A percentile compares a stretch with the other conserved stretches of the same genome.
These are phyloP conservation scores for Hemibates koningsi DNA, from an alignment of 2,113 vertebrate species.

Conservation along the genomic window DNA sequence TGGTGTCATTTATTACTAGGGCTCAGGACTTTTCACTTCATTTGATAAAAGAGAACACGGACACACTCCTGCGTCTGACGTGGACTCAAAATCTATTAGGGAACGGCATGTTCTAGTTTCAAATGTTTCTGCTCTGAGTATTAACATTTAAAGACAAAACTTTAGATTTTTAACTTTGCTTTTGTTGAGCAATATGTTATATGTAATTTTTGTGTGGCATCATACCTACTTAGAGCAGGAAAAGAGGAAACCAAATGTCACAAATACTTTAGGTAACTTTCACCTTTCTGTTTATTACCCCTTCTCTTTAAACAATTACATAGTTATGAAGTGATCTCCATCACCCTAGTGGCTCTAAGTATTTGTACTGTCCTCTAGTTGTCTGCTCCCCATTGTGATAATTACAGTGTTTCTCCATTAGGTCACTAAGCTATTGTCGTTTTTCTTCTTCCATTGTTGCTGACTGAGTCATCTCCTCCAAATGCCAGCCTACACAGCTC, in stretches of 20 bases:
- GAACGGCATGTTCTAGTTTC: background rate
- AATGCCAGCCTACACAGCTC: conserved; percentile 50
- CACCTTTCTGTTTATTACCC: background rate
- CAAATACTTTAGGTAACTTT: background rate
- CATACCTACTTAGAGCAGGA: background rate
- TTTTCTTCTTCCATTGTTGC: conserved; percentile 28
- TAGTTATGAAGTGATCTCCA: background rate
- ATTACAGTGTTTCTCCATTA: conserved; percentile 40
- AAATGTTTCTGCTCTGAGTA: background rate
- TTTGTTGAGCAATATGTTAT: background rate
- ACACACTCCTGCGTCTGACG: background rate
- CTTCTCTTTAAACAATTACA: background rate
- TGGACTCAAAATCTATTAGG: background rate
- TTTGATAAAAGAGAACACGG: conserved; percentile 17
- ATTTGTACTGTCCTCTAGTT: conserved; percentile 15
- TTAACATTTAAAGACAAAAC: background rate
- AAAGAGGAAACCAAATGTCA: background rate
- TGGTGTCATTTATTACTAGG: conserved; percentile 15
- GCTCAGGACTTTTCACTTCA: conserved; percentile 12
- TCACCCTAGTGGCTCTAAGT: background rate
- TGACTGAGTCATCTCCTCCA: conserved; percentile 55
- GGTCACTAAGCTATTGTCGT: conserved; percentile 17
- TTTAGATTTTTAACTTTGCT: background rate
- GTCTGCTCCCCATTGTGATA: conserved; percentile 25
- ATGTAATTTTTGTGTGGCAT: background rate